Percentiles rank a stretch among this genome's conserved stretches.
Conservation (phyloP, 2,113 vertebrate genomes). For the Dipodomys spectabilis region DNA sequence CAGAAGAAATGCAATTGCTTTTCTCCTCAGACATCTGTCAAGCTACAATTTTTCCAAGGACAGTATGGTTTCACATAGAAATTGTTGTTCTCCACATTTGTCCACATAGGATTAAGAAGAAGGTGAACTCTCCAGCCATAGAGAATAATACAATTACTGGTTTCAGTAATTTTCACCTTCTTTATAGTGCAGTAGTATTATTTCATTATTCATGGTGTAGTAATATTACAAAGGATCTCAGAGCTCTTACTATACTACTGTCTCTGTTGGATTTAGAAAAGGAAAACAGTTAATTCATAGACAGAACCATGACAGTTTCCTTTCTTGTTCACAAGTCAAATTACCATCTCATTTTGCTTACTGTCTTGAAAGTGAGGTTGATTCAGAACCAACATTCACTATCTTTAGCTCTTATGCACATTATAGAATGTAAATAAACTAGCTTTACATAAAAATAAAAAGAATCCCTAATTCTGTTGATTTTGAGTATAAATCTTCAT, state of each 20-base stretch:
- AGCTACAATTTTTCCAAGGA: background rate
- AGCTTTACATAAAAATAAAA: background rate
- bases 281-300: background rate
- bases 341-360: conserved; percentile 26
- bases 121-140: background rate
- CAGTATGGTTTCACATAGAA: background rate
- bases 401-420: background rate
- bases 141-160: background rate
- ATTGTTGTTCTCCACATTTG: background rate
- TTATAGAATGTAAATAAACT: conserved; percentile 42
- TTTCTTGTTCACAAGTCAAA: conserved; percentile 35
- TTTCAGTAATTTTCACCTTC: conserved; percentile 17
- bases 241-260: background rate
- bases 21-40: background rate
- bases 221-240: conserved; percentile 41
- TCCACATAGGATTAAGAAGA: background rate
- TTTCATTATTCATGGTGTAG: conserved; percentile 19
- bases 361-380: conserved; percentile 15
- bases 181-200: background rate
- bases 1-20: background rate
- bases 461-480: background rate
- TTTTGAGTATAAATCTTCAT: conserved; percentile 16
- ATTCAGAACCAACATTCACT: background rate
- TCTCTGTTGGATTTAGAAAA: conserved; percentile 43
- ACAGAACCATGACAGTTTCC: background rate